Evolutionary conservation across 2,888 invertebrate genomes (phyloP), one percentile per base, ranked within the genome.

Genomic region (Leucophenga montana): DNA sequence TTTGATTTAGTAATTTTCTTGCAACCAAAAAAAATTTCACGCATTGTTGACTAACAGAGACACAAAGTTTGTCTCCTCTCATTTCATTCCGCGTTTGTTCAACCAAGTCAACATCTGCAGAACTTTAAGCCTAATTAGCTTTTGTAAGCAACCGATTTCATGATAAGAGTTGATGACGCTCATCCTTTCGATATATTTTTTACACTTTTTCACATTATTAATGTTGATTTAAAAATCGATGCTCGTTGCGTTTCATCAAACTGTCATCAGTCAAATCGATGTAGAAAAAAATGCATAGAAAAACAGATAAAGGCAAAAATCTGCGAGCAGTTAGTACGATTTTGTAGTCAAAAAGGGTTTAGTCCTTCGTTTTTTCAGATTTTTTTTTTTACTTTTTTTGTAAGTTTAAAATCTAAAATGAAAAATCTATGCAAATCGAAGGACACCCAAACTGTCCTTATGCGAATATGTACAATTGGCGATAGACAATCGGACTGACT

Each of bases 371-470:
- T 77, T 61, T 18, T n/a, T 27, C 27, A 4, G 27, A 27, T n/a
- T 14, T 66, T 67, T 71, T 50, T 48, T 54, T 64, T 44, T 65
- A 8, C 57, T 67, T 65, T 69, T 31, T n/a, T n/a, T n/a, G n/a
- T n/a, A n/a, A n/a, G 70, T 66, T 62, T 66, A 73, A 75, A 83
- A 83, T 83, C 82, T 78, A 73, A 83, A 83, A 83, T 83, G 82
- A 85, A 84, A 82, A 82, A 83, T 83, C 82, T 85, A 83, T 83
- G 82, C 85, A 83, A 83, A 83, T 83, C 82, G 76, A 77, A 75
- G 72, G 46, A 54, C 48, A 65, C 11, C 3, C 8, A 1, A 3
- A 11, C 39, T 39, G 39, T 39, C 27, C 27, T 4, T 27, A 27
- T 27, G 4, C 39, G 67, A 59, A 70, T 66, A 65, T 48, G n/a